phyloP scores from a whole-genome alignment of 1,140 invertebrate species.

The Tribolium castaneum region DNA sequence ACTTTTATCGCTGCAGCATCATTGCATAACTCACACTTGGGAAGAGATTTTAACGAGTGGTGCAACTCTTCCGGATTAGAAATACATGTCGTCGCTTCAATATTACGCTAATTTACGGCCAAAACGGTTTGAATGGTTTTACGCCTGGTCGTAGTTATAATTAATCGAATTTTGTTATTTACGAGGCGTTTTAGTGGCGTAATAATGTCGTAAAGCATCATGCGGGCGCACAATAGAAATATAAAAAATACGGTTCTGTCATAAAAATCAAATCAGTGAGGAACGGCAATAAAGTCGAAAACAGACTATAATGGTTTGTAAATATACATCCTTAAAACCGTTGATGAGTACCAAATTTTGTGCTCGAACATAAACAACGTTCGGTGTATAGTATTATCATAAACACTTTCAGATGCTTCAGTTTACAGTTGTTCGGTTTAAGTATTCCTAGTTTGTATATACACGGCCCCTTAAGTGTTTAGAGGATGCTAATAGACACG shows the following conservation, averaged over 20 bases:
- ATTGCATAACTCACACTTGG: background rate
- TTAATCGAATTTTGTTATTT: conserved; percentile 42
- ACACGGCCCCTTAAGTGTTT: conserved; percentile 58
- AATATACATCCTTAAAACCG: conserved; percentile 58
- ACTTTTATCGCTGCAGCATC: background rate
- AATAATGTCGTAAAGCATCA: conserved; percentile 35
- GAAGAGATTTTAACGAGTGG: conserved; percentile 16
- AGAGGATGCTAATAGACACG: conserved; percentile 52
- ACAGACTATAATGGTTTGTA: conserved; percentile 59
- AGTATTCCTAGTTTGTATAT: conserved; percentile 60
- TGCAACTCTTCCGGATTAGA: background rate
- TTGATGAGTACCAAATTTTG: conserved; percentile 62
- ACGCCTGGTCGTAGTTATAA: conserved; percentile 18
- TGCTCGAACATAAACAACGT: conserved; percentile 58
- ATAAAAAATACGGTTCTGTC: conserved; percentile 23
- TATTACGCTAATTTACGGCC: conserved; percentile 26
- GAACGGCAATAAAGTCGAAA: conserved; percentile 52
- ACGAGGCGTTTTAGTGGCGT: conserved; percentile 25
- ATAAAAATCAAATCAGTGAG: conserved; percentile 38
- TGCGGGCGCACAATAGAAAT: conserved; percentile 28
- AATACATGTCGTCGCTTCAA: conserved; percentile 18
- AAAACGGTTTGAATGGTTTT: background rate
- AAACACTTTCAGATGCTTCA: conserved; percentile 58
- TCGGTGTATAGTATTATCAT: conserved; percentile 55
- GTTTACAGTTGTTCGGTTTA: conserved; percentile 60